These are phyloP conservation scores for Styela clava DNA, from an alignment of 23 tunicate species.

Conservation along the genomic window DNA sequence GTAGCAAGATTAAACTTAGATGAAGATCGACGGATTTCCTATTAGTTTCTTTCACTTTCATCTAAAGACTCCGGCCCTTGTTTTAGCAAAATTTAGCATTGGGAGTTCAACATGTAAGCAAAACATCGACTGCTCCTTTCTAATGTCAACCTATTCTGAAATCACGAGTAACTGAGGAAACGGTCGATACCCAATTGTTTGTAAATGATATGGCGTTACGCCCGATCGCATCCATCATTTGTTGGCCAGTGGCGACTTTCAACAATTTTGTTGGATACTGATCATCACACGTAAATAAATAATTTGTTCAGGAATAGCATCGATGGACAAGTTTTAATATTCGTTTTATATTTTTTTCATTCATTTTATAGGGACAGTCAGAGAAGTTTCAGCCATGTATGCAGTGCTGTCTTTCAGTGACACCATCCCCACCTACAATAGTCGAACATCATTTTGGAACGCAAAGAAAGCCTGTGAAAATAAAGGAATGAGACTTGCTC, in stretches of 20 bases:
- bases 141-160: no score
- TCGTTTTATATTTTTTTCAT: no score
- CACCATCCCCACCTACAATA: background rate
- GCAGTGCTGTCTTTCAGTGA: background rate
- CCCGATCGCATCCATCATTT: background rate
- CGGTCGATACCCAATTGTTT: background rate
- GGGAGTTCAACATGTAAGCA: no score
- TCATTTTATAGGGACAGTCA: background rate
- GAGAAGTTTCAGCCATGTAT: background rate
- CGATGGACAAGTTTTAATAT: no score
- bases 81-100: no score
- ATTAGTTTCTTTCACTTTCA: no score
- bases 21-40: no score
- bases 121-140: no score
- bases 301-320: background rate
- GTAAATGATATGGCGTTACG: background rate
- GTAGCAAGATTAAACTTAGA: no score
- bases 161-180: no score
- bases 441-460: background rate
- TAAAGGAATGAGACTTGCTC: background rate
- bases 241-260: background rate
- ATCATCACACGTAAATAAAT: background rate
- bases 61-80: no score
- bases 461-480: background rate
- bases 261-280: background rate